These are phyloP conservation scores for Odontomyia ornata DNA, from an alignment of 2,888 invertebrate genomes.

Conservation along the genomic window DNA sequence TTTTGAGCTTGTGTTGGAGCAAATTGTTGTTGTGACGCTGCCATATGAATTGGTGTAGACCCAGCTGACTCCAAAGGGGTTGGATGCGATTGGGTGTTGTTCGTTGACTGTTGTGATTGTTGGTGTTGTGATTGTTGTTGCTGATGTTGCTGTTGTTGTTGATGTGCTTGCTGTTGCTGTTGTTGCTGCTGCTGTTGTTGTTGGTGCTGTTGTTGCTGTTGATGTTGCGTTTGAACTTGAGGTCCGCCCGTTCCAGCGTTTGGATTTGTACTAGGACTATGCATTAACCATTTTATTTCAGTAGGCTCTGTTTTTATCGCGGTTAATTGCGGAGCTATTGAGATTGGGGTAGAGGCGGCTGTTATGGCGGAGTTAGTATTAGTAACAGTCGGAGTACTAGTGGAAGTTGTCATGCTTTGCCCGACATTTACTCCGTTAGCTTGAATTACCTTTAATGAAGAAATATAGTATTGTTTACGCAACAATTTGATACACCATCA, in stretches of 20 bases:
- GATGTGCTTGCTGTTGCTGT: conserved; percentile 51
- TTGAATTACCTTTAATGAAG: conserved; percentile 64
- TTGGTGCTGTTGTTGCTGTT: conserved; percentile 55
- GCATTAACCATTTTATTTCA: conserved; percentile 53
- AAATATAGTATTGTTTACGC: neutral
- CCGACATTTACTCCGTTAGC: conserved; percentile 65
- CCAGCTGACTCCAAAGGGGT: conserved; percentile 41
- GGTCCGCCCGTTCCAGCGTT: conserved; percentile 55
- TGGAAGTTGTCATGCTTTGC: conserved; percentile 56
- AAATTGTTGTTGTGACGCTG: conserved; percentile 43
- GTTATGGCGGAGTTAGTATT: conserved; percentile 52
- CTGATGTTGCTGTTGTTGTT: conserved; percentile 52
- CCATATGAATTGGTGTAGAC: conserved; percentile 34
- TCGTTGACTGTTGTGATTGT: conserved; percentile 38
- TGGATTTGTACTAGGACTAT: conserved; percentile 52
- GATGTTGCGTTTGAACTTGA: conserved; percentile 58
- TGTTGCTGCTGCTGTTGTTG: conserved; percentile 50
- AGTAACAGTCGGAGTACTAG: conserved; percentile 56
- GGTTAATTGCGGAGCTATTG: conserved; percentile 47
- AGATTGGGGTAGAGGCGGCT: conserved; percentile 57
- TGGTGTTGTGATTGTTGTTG: conserved; percentile 47
- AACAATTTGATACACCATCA: conserved; percentile 54
- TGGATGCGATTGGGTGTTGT: conserved; percentile 47
- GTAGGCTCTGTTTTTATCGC: conserved; percentile 61
- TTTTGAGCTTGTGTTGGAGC: conserved; percentile 49